Conservation (phyloP, 2,888 invertebrate genomes). For the Ypsolopha sequella region DNA sequence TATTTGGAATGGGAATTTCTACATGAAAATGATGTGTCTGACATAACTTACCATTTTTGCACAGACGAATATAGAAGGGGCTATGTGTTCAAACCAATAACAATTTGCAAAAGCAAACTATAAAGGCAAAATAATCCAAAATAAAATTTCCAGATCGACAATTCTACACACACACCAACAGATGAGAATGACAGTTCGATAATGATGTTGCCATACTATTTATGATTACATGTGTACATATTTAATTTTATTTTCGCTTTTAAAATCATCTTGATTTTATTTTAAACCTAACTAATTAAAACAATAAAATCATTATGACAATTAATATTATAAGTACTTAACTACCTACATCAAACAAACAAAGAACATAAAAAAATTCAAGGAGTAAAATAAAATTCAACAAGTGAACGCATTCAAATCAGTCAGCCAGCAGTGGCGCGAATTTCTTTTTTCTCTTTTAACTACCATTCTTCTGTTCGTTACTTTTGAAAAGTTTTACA, state of each 20-base stretch:
- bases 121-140: slow-evolving; percentile 34
- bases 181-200: slow-evolving; percentile 28
- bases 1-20: slow-evolving; percentile 16
- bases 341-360: no score
- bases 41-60: slow-evolving; percentile 37
- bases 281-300: no score
- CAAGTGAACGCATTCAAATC: no score
- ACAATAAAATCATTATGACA: not conserved
- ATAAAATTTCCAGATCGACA: slow-evolving; percentile 9
- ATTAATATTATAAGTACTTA: no score
- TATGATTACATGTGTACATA: no score
- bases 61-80: slow-evolving; percentile 19
- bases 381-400: no score
- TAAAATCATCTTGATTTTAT: no score
- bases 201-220: no score
- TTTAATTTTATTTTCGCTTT: no score
- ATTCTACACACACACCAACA: slow-evolving; percentile 15
- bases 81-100: slow-evolving; percentile 17
- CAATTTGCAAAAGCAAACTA: slow-evolving; percentile 23
- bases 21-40: slow-evolving; percentile 8
- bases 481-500: slow-evolving; percentile 9
- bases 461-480: slow-evolving; percentile 1
- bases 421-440: no score
- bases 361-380: no score
- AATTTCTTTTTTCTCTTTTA: no score